These are phyloP conservation scores for Apodemia duryi DNA, from an alignment of 2,888 invertebrate genomes.

Conservation along the genomic window DNA sequence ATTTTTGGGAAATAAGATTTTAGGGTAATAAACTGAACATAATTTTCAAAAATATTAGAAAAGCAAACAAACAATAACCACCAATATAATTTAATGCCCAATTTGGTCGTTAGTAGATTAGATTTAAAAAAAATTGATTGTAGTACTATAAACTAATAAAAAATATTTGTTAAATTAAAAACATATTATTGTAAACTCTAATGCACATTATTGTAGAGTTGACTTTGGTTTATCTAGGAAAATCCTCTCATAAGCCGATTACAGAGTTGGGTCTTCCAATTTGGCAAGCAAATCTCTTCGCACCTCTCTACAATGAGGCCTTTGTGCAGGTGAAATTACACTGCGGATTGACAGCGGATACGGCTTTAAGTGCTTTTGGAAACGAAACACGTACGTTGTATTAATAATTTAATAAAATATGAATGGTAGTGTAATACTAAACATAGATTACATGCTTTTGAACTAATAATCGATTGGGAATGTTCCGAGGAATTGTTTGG, in stretches of 20 bases:
- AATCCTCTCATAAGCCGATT: conserved; percentile 55
- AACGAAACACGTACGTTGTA: conserved; percentile 8
- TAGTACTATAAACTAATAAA: background rate
- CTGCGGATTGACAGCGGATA: conserved; percentile 36
- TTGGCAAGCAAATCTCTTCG: conserved; percentile 58
- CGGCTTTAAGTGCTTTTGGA: conserved; percentile 15
- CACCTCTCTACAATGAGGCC: conserved; percentile 44
- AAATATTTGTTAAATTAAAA: background rate
- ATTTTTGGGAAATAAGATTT: too few relatives aligned
- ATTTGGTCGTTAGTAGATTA: background rate
- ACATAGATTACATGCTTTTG: background rate
- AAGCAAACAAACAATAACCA: too few relatives aligned
- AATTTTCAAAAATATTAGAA: too few relatives aligned
- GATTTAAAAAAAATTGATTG: background rate
- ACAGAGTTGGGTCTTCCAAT: conserved; percentile 50
- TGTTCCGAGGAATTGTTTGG: too few relatives aligned
- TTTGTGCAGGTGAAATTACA: conserved; percentile 52
- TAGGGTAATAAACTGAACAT: too few relatives aligned
- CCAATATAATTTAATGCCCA: background rate
- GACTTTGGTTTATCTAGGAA: conserved; percentile 24
- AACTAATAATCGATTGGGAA: too few relatives aligned
- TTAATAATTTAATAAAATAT: background rate
- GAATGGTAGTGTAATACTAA: background rate
- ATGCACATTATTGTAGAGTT: conserved; percentile 24
- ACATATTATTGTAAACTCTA: background rate